Conservation (phyloP, 2,888 invertebrate species). For the Ormyrus rosae region DNA sequence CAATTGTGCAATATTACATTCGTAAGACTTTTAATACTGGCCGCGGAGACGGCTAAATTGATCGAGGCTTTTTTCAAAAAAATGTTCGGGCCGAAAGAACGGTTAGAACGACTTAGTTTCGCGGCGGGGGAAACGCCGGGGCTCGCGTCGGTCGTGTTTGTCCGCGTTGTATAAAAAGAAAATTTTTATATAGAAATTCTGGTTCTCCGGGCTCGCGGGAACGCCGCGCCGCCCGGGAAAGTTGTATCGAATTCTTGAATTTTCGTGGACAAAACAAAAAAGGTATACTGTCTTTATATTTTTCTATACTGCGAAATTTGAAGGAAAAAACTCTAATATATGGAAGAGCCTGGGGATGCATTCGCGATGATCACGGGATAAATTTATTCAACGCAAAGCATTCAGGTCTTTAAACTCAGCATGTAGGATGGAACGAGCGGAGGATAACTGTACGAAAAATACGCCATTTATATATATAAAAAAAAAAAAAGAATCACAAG, state of each 20-base stretch:
- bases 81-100: constrained; percentile 29
- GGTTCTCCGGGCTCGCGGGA: no score
- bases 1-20: constrained; percentile 68
- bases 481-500: constrained; percentile 62
- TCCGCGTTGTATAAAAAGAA: no score
- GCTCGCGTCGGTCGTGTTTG: not conserved
- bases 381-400: constrained; percentile 70
- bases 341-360: constrained; percentile 55
- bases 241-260: constrained; percentile 14
- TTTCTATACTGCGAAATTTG: constrained; percentile 35
- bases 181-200: no score
- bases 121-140: constrained; percentile 11
- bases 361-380: constrained; percentile 62
- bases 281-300: constrained; percentile 30
- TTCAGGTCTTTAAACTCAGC: constrained; percentile 72
- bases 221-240: not conserved
- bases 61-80: constrained; percentile 44
- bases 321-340: constrained; percentile 5
- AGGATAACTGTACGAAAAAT: constrained; percentile 62
- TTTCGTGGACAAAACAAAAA: constrained; percentile 11
- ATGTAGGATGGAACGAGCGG: constrained; percentile 63
- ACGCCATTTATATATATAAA: constrained; percentile 69
- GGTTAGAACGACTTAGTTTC: constrained; percentile 8
- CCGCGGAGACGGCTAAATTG: constrained; percentile 47
- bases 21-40: constrained; percentile 57